Conservation (phyloP, 35 echinoderm and acorn worm genomes). For the Stichopus chloronotus region DNA sequence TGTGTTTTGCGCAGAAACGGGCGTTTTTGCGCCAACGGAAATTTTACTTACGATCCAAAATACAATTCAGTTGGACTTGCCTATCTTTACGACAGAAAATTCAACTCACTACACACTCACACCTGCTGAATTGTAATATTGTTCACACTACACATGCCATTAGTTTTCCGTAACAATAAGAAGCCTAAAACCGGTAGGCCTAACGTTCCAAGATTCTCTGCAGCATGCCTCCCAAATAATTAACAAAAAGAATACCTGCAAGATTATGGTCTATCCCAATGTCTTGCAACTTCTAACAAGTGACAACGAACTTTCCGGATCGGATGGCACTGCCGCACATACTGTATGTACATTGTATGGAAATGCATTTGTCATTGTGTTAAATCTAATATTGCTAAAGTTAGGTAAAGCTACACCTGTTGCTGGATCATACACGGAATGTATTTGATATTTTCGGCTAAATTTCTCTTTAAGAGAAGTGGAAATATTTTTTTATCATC, state of each 20-base stretch:
- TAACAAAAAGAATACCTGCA: slow-evolving; percentile 14
- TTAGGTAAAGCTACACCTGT: slow-evolving; percentile 26
- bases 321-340: slow-evolving; percentile 8
- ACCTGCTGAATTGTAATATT: too few species aligned
- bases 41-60: too few species aligned
- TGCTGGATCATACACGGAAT: slow-evolving; percentile 15
- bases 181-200: too few species aligned
- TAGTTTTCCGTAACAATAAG: too few species aligned
- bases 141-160: too few species aligned
- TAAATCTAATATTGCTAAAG: neutral
- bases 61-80: too few species aligned
- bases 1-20: too few species aligned
- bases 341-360: slow-evolving; percentile 11
- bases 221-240: neutral
- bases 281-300: slow-evolving; percentile 18
- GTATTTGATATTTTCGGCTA: slow-evolving; percentile 22
- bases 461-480: neutral
- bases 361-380: neutral
- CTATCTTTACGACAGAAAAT: too few species aligned
- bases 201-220: too few species aligned
- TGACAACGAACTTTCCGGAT: slow-evolving; percentile 11
- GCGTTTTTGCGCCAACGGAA: too few species aligned
- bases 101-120: too few species aligned
- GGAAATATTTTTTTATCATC: slow-evolving; percentile 28
- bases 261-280: slow-evolving; percentile 11